Percentiles rank a stretch among this genome's conserved stretches.
These are phyloP conservation scores for Sebastes nivosus DNA, from an alignment of 2,797 vertebrate species.

Conservation along the genomic window DNA sequence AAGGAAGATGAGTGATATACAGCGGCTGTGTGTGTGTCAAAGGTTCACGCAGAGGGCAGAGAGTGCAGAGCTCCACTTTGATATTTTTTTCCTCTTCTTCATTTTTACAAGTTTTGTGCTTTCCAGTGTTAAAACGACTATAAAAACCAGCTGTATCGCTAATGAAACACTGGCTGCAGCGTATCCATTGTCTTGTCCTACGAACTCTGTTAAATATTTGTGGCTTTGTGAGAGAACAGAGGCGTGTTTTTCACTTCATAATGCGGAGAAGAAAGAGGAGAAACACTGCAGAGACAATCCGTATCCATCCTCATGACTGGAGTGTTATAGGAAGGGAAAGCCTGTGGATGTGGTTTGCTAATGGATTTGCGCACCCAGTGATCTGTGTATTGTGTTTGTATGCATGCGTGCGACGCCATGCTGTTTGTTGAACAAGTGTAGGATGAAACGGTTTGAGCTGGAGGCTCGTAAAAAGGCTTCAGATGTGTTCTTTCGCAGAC, in stretches of 20 bases:
- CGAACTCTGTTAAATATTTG: constrained; percentile 54
- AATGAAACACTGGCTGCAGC: constrained; percentile 35
- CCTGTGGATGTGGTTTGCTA: constrained; percentile 53
- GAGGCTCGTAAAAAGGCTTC: constrained; percentile 44
- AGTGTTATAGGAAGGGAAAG: constrained; percentile 23
- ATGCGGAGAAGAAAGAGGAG: neutral
- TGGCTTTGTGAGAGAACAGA: constrained; percentile 29
- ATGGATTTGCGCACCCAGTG: constrained; percentile 47
- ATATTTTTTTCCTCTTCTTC: constrained; percentile 8
- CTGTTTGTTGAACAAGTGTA: constrained; percentile 45
- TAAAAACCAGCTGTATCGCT: constrained; percentile 52
- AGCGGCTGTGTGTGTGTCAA: constrained; percentile 27
- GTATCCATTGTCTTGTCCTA: constrained; percentile 53
- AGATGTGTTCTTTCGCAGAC: constrained; percentile 49
- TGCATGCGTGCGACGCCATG: constrained; percentile 25
- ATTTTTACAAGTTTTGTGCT: constrained; percentile 13
- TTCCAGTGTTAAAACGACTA: constrained; percentile 36
- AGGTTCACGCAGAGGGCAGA: constrained; percentile 73
- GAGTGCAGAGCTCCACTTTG: constrained; percentile 42
- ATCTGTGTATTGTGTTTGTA: constrained; percentile 42
- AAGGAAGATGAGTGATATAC: constrained; percentile 34
- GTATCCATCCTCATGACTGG: constrained; percentile 21
- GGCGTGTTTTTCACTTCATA: constrained; percentile 10
- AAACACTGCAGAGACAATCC: constrained; percentile 37
- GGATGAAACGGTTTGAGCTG: constrained; percentile 41